Evolutionary conservation across 1,140 invertebrate species (phyloP).

Genomic region (Eriosoma lanigerum): DNA sequence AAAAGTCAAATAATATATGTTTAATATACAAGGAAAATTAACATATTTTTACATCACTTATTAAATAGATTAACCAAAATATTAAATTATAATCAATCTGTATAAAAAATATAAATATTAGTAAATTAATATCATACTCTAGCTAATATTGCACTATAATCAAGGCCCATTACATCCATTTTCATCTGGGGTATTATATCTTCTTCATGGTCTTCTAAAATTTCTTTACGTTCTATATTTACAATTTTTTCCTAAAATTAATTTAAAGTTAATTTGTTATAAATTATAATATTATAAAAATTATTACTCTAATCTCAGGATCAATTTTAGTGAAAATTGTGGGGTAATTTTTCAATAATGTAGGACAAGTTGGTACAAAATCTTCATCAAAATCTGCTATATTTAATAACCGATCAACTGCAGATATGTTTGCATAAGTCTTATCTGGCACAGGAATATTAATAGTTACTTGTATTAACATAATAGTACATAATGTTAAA

Average conservation of each 20-base stretch:
- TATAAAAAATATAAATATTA: neutral
- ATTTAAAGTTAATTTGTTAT: neutral
- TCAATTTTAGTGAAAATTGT: conserved; percentile 17
- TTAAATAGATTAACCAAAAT: neutral
- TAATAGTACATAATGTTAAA: conserved; percentile 6
- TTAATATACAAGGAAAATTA: neutral
- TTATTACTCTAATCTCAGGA: conserved; percentile 38
- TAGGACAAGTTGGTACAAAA: conserved; percentile 60
- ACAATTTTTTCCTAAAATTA: conserved; percentile 60
- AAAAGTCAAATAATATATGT: neutral
- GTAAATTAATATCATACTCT: conserved; percentile 26
- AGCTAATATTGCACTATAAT: conserved; percentile 64
- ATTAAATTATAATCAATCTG: neutral
- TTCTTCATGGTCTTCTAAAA: conserved; percentile 53
- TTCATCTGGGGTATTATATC: conserved; percentile 63
- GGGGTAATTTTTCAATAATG: conserved; percentile 15
- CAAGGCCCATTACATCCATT: conserved; percentile 70
- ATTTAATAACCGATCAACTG: conserved; percentile 64
- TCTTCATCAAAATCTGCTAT: conserved; percentile 67
- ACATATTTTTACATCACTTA: too few species aligned
- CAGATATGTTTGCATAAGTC: conserved; percentile 59
- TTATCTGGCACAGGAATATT: conserved; percentile 61
- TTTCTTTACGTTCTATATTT: conserved; percentile 58
- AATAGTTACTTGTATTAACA: neutral
- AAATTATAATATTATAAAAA: neutral